These are phyloP conservation scores for Aphrocallistes beatrix DNA, from an alignment of 37 sponge, comb jelly and placozoan species.

Conservation along the genomic window DNA sequence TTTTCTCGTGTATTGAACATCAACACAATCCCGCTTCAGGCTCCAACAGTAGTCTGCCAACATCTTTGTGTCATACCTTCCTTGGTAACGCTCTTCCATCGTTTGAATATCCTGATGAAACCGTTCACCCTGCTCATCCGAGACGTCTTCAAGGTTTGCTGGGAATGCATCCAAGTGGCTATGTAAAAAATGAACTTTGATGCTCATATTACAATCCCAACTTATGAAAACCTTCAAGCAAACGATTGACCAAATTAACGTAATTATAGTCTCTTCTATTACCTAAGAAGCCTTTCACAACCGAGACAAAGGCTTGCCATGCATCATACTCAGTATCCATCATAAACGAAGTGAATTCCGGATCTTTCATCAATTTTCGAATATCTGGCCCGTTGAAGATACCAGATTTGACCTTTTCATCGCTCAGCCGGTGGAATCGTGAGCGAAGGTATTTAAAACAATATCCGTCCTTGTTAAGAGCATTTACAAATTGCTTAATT, in stretches of 20 bases:
- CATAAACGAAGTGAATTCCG: not conserved
- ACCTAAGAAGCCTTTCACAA: slow-evolving; percentile 16
- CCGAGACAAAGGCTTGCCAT: slow-evolving; percentile 13
- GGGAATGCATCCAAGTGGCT: slow-evolving; percentile 17
- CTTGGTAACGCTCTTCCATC: slow-evolving; percentile 17
- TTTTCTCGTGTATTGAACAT: not conserved
- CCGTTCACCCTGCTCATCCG: slow-evolving; percentile 15
- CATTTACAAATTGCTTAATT: not conserved
- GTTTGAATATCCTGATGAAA: slow-evolving; percentile 19
- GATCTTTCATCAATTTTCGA: slow-evolving; percentile 19
- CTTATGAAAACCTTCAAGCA: slow-evolving; percentile 17
- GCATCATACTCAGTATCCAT: slow-evolving; percentile 17
- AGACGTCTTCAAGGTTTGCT: slow-evolving; percentile 10
- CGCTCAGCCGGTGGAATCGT: slow-evolving; percentile 3
- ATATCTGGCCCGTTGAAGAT: slow-evolving; percentile 19
- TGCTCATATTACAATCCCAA: slow-evolving; percentile 16
- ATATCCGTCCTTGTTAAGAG: slow-evolving; percentile 10
- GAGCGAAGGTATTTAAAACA: slow-evolving; percentile 2
- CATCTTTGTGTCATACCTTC: slow-evolving; percentile 13
- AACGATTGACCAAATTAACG: not conserved
- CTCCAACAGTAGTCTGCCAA: slow-evolving; percentile 15
- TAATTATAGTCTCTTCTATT: slow-evolving; percentile 11
- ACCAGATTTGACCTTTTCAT: slow-evolving; percentile 20
- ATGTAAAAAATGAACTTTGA: slow-evolving; percentile 11
- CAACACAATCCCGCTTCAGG: slow-evolving; percentile 9